phyloP scores from a whole-genome alignment of 2,888 invertebrate genomes.

The Pogonocherus hispidulus region DNA sequence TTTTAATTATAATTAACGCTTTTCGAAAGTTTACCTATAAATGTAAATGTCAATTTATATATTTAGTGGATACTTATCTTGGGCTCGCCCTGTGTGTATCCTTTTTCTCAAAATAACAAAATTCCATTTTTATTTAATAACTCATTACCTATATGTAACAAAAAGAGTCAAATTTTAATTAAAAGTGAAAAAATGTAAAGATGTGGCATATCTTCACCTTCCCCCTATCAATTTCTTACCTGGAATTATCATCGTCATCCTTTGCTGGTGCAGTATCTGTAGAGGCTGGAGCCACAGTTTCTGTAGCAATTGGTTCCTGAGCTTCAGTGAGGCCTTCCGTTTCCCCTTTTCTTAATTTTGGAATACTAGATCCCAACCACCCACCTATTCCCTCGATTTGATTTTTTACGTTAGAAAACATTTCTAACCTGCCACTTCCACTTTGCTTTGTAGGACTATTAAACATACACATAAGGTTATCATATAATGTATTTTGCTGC shows the following conservation, averaged over 20 bases:
- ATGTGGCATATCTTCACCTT: not conserved
- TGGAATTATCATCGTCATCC: slow-evolving; percentile 91
- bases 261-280: slow-evolving; percentile 65
- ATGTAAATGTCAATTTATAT: too few relatives aligned
- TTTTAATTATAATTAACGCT: too few relatives aligned
- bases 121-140: too few relatives aligned
- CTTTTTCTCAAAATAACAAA: not conserved
- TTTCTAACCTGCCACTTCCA: slow-evolving; percentile 76
- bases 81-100: too few relatives aligned
- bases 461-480: slow-evolving; percentile 20
- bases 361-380: slow-evolving; percentile 79
- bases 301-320: slow-evolving; percentile 64
- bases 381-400: slow-evolving; percentile 90
- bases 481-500: too few relatives aligned
- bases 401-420: slow-evolving; percentile 89
- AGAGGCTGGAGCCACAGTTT: slow-evolving; percentile 67
- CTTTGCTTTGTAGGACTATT: slow-evolving; percentile 78
- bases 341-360: slow-evolving; percentile 81
- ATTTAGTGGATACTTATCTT: too few relatives aligned
- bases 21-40: too few relatives aligned
- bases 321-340: slow-evolving; percentile 63
- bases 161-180: not conserved
- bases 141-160: too few relatives aligned
- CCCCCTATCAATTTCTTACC: slow-evolving; percentile 69
- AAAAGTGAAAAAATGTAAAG: slow-evolving; percentile 1